These are phyloP conservation scores for Rana temporaria DNA, from an alignment of 2,113 vertebrate genomes.

Conservation along the genomic window DNA sequence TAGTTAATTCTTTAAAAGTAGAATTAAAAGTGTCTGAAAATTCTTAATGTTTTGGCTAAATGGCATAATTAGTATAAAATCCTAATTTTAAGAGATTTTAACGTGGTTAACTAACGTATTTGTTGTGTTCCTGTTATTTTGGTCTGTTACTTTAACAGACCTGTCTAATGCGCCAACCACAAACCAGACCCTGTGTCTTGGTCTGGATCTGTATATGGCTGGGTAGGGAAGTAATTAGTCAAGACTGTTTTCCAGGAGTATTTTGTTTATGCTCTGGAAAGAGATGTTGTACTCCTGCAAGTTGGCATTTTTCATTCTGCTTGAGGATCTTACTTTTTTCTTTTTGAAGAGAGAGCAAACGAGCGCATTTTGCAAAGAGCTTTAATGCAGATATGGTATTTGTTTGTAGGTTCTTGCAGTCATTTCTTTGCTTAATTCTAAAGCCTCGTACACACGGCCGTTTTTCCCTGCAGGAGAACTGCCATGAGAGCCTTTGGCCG, in stretches of 20 bases:
- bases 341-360: slow-evolving; percentile 14
- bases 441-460: too few species aligned
- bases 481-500: too few species aligned
- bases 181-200: background rate
- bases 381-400: too few species aligned
- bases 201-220: background rate
- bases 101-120: background rate
- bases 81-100: background rate
- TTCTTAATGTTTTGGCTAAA: too few species aligned
- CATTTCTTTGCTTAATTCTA: too few species aligned
- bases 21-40: too few species aligned
- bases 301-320: slow-evolving; percentile 33
- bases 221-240: slow-evolving; percentile 45
- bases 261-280: slow-evolving; percentile 29
- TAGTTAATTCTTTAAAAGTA: too few species aligned
- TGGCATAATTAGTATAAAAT: background rate
- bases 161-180: background rate
- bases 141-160: background rate
- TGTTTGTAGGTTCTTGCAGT: too few species aligned
- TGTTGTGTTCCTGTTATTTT: background rate
- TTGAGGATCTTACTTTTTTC: slow-evolving; percentile 34
- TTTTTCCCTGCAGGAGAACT: too few species aligned
- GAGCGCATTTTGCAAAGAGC: background rate
- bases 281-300: slow-evolving; percentile 8
- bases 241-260: slow-evolving; percentile 27